phyloP scores from a whole-genome alignment of 2,797 vertebrate species.

The Aselliscus stoliczkanus region DNA sequence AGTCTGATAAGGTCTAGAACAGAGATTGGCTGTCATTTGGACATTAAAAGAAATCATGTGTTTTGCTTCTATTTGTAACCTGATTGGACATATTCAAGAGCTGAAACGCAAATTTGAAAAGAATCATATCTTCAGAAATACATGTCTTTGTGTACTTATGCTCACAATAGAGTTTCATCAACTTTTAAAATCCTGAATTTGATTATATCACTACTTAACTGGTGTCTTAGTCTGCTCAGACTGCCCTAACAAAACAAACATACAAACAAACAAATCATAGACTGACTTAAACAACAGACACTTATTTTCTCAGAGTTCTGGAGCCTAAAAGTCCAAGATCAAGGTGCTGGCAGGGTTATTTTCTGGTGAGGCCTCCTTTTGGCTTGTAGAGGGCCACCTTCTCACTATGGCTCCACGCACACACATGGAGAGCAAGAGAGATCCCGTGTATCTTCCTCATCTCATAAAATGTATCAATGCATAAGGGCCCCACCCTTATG shows the following conservation, averaged over 20 bases:
- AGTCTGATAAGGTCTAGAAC: background rate
- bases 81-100: background rate
- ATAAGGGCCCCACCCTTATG: background rate
- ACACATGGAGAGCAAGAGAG: background rate
- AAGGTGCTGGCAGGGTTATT: background rate
- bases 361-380: background rate
- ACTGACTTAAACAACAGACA: background rate
- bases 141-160: background rate
- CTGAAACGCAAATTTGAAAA: background rate
- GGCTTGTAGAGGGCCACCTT: background rate
- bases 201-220: background rate
- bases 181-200: background rate
- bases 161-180: background rate
- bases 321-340: background rate
- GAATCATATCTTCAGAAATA: background rate
- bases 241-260: background rate
- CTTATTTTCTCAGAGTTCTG: background rate
- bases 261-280: background rate
- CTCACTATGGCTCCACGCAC: background rate
- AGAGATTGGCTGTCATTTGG: background rate
- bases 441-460: background rate
- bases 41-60: background rate
- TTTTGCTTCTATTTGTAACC: background rate
- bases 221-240: background rate
- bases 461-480: background rate